phyloP scores from a whole-genome alignment of 2,113 vertebrate species.

The Paracanthobrama guichenoti region DNA sequence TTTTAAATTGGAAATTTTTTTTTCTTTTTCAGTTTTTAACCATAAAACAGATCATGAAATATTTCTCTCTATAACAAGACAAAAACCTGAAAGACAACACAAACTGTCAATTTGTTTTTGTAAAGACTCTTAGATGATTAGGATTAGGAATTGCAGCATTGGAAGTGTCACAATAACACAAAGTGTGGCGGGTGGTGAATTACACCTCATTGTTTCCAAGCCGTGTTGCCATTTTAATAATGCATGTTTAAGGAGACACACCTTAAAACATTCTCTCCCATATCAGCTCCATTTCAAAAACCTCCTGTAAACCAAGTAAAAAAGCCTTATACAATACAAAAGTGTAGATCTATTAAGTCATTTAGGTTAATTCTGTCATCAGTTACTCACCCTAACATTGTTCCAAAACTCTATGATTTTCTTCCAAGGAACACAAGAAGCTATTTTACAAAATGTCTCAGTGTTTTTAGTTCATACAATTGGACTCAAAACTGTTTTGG shows the following conservation, averaged over 20 bases:
- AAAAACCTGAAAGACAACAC: background rate
- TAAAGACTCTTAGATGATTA: background rate
- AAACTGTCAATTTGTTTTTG: background rate
- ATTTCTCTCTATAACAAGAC: background rate
- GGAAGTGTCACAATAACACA: conserved; percentile 2
- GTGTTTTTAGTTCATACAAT: too few relatives aligned
- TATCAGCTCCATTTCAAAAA: conserved; percentile 7
- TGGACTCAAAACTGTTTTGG: too few relatives aligned
- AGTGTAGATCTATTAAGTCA: background rate
- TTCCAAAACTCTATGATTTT: background rate
- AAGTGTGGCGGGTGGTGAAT: conserved; percentile 21
- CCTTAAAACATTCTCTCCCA: conserved; percentile 34
- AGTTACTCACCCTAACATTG: background rate
- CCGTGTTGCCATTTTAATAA: conserved; percentile 43
- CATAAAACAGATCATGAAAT: background rate
- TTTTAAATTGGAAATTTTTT: too few relatives aligned
- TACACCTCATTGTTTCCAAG: conserved; percentile 43
- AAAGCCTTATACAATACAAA: background rate
- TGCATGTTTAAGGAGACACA: conserved; percentile 41
- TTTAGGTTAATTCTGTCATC: background rate
- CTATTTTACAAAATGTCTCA: too few relatives aligned
- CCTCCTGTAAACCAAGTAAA: background rate
- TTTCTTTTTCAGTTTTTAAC: background rate
- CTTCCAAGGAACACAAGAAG: background rate
- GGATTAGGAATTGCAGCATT: background rate